A percentile compares a stretch with the other conserved stretches of the same genome.
phyloP scores from a whole-genome alignment of 2,888 invertebrate genomes.

The Cosmorhoe ocellata region DNA sequence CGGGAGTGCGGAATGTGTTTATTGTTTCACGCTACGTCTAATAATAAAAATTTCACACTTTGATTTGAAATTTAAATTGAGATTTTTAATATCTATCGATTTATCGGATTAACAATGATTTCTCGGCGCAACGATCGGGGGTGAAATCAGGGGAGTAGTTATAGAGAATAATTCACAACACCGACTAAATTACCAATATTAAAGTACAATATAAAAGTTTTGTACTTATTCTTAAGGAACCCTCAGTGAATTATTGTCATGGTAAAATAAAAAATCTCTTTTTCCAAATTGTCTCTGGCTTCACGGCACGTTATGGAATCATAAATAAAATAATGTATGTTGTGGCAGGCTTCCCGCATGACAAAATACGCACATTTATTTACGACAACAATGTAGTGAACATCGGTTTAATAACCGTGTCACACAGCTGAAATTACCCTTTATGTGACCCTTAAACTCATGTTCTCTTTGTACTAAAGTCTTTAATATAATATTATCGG shows the following conservation, averaged over 20 bases:
- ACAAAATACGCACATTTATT: constrained; percentile 75
- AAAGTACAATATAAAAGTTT: too few relatives aligned
- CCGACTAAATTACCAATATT: too few relatives aligned
- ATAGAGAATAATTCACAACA: too few relatives aligned
- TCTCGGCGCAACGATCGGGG: too few relatives aligned
- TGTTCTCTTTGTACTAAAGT: constrained; percentile 37
- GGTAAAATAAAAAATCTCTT: constrained; percentile 44
- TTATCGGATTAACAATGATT: constrained; percentile 25
- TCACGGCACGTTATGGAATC: constrained; percentile 74
- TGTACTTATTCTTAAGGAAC: too few relatives aligned
- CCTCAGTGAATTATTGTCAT: too few relatives aligned
- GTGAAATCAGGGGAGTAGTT: too few relatives aligned
- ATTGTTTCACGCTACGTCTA: constrained; percentile 70
- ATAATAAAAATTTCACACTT: constrained; percentile 63
- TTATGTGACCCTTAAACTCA: constrained; percentile 43
- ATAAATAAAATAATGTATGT: constrained; percentile 79
- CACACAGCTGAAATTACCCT: constrained; percentile 65
- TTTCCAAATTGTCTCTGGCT: constrained; percentile 63
- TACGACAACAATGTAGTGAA: constrained; percentile 75
- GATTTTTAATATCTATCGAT: constrained; percentile 29
- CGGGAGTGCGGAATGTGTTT: constrained; percentile 70
- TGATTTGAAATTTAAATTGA: constrained; percentile 46
- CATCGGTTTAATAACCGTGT: constrained; percentile 72
- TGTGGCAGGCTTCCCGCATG: constrained; percentile 77
- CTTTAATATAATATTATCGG: too few relatives aligned